A percentile compares a stretch with the other conserved stretches of the same genome.
phyloP scores from a whole-genome alignment of 2,888 invertebrate genomes.

The Rhamnusium bicolor region DNA sequence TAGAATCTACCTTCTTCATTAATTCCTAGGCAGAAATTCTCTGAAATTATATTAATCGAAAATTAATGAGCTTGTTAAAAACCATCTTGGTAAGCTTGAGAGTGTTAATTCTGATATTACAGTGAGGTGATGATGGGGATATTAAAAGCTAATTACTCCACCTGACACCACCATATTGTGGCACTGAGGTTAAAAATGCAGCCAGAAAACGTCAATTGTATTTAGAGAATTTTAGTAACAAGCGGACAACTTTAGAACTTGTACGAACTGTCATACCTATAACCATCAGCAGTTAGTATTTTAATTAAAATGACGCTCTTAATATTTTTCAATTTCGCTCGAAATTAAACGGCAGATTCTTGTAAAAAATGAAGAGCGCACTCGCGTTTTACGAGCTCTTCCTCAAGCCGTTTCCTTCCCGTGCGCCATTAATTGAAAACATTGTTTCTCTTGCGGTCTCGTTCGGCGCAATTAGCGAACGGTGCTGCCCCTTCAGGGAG shows the following conservation, averaged over 20 bases:
- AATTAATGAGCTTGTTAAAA: conserved; percentile 52
- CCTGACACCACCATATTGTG: conserved; percentile 29
- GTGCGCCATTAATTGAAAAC: conserved; percentile 68
- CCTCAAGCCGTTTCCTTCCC: conserved; percentile 53
- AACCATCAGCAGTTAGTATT: conserved; percentile 61
- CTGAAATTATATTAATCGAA: conserved; percentile 42
- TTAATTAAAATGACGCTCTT: conserved; percentile 70
- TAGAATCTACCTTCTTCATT: background rate
- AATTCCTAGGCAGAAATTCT: background rate
- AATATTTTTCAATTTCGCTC: conserved; percentile 69
- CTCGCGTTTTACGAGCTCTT: conserved; percentile 65
- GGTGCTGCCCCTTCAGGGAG: conserved; percentile 29
- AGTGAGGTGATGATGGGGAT: conserved; percentile 50
- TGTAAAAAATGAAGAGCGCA: conserved; percentile 62
- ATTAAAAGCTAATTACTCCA: conserved; percentile 59
- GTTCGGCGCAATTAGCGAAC: conserved; percentile 46
- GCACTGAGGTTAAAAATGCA: background rate
- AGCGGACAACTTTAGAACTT: conserved; percentile 35
- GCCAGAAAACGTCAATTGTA: background rate
- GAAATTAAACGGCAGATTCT: conserved; percentile 67
- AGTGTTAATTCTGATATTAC: conserved; percentile 36
- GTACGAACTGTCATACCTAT: conserved; percentile 50
- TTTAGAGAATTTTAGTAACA: background rate
- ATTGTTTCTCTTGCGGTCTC: conserved; percentile 67
- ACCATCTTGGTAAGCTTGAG: conserved; percentile 30